Conservation (phyloP, 2,113 vertebrate genomes). For the Jacana jacana region DNA sequence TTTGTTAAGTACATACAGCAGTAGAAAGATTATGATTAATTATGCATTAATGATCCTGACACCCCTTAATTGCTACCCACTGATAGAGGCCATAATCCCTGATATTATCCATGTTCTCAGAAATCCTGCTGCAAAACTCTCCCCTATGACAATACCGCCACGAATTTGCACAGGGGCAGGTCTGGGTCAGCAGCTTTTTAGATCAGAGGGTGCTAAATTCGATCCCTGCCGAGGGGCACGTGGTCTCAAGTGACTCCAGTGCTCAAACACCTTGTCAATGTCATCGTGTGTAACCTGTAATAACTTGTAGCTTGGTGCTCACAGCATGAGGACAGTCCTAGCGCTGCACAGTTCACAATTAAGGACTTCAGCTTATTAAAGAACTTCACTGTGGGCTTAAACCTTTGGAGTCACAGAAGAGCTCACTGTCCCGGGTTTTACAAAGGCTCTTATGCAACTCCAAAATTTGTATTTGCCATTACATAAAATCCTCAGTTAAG, state of each 20-base stretch:
- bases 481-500: neutral
- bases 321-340: neutral
- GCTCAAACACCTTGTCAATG: neutral
- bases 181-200: neutral
- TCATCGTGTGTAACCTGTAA: fast-evolving
- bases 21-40: slow-evolving; percentile 48
- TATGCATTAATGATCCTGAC: slow-evolving; percentile 23
- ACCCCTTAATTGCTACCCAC: slow-evolving; percentile 27
- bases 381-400: neutral
- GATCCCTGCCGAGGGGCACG: neutral
- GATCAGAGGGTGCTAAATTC: neutral
- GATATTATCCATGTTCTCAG: neutral
- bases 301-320: neutral
- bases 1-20: slow-evolving; percentile 1
- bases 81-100: neutral
- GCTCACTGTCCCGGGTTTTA: fast-evolving
- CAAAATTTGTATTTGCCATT: neutral
- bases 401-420: neutral
- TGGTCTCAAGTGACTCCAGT: neutral
- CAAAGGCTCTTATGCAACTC: neutral
- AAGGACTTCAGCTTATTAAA: neutral
- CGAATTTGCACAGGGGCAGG: neutral
- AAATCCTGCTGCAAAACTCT: neutral
- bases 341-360: neutral
- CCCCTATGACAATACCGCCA: fast-evolving